These are phyloP conservation scores for Leucophenga maculata DNA, from an alignment of 2,888 invertebrate genomes.

Conservation along the genomic window DNA sequence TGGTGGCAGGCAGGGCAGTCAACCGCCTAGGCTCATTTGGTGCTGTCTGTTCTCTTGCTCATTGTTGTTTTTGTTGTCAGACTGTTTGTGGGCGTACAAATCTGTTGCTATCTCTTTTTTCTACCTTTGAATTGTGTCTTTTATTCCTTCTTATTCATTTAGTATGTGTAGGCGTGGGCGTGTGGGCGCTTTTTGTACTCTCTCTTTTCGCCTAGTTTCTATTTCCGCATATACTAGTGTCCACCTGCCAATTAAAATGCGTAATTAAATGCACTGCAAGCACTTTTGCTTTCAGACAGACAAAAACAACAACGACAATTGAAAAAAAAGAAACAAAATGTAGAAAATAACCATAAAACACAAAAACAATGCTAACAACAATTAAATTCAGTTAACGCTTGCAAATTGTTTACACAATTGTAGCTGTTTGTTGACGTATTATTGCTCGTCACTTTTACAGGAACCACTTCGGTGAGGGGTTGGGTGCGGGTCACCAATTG, in stretches of 20 bases:
- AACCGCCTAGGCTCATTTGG: too few species aligned
- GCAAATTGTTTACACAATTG: constrained; percentile 20
- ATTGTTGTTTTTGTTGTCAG: not conserved
- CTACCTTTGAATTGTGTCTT: not conserved
- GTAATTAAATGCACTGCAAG: constrained; percentile 14
- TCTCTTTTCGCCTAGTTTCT: not conserved
- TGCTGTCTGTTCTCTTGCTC: not conserved
- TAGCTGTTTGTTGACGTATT: not conserved
- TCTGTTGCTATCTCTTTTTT: not conserved
- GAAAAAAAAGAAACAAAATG: not conserved
- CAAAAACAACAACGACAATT: not conserved
- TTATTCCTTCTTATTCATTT: not conserved
- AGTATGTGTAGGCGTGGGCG: not conserved
- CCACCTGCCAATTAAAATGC: constrained; percentile 10
- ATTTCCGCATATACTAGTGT: not conserved
- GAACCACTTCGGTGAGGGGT: too few species aligned
- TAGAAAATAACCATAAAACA: not conserved
- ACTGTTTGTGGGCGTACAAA: not conserved
- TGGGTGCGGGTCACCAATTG: too few species aligned
- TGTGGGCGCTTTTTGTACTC: constrained; percentile 2
- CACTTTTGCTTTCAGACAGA: constrained; percentile 20
- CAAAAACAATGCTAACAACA: not conserved
- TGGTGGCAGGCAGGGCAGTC: not conserved
- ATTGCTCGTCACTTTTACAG: too few species aligned
- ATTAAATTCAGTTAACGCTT: not conserved